Evolutionary conservation across 2,888 invertebrate species (phyloP), one percentile per base, ranked within the genome.

Genomic region (Ormia ochracea): DNA sequence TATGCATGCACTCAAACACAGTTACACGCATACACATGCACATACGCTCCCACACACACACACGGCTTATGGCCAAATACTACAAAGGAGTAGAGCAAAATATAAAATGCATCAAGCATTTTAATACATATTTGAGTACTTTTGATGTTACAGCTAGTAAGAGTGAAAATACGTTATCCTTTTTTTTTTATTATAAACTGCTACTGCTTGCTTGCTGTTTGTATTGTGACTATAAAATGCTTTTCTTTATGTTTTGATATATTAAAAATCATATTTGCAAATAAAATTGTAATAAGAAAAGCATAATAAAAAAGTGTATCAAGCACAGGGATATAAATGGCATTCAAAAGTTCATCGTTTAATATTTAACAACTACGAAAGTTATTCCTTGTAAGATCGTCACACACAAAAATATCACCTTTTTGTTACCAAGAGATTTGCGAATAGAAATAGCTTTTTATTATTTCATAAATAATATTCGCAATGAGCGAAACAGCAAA

Each of bases 61-160:
- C 56, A 12, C 66, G 63, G 70, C 79, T 70, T 58, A 79, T 70
- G 61, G 66, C 45, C 36, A 80, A 66, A 59, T 21, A 75, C n/a
- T 14, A 56, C 12, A 54, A 54, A 33, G 28, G 21, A 28, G n/a
- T n/a, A n/a, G 21, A 38, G 17, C 3, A 65, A 33, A 1, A 7
- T 41, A 1, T n/a, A n/a, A n/a, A n/a, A 61, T 4, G 48, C 58
- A 58, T 54, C 58, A n/a, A 50, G 50, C 23, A 65, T 74, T 74
- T 66, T 59, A 74, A 66, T 74, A 58, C 58, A 74, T 74, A 65
- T 74, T 74, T 74, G 48, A 74, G 73, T 74, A 33, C 52, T 74
- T 54, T 48, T 58, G 21, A 48, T 65, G 65, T 45, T 73, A 36
- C 56, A n/a, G 36, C 26, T 21, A 58, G 19, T 9, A 41, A 50